Conservation (phyloP, 2,888 invertebrate genomes). For the Cephus pulcher region DNA sequence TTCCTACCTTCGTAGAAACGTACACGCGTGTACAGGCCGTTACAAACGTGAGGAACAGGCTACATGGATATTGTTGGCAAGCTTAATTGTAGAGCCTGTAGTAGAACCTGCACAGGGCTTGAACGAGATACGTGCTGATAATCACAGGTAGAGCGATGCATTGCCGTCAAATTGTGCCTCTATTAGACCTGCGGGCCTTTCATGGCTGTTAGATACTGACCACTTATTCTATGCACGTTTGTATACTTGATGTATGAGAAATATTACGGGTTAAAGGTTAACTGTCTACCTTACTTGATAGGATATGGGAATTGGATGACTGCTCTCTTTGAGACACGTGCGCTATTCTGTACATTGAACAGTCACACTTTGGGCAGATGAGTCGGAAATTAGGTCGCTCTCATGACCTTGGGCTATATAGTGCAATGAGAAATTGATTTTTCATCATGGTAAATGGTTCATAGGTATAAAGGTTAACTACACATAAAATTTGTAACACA, state of each 20-base stretch:
- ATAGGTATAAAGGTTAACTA: background rate
- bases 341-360: background rate
- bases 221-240: background rate
- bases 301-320: background rate
- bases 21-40: background rate
- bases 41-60: background rate
- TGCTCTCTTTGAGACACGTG: background rate
- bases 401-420: background rate
- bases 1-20: background rate
- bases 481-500: background rate
- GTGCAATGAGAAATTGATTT: background rate
- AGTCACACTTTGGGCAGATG: background rate
- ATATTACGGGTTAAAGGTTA: background rate
- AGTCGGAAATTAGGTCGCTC: background rate
- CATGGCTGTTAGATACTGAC: background rate
- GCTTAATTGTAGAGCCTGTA: slow-evolving; percentile 49
- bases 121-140: slow-evolving; percentile 56
- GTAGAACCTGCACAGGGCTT: slow-evolving; percentile 37
- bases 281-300: background rate
- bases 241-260: background rate
- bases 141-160: slow-evolving; percentile 60
- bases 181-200: slow-evolving; percentile 13
- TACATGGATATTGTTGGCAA: slow-evolving; percentile 41
- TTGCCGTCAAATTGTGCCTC: slow-evolving; percentile 59
- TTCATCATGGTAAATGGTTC: background rate